Evolutionary conservation across 2,888 invertebrate genomes (phyloP).

Genomic region (Melipona beecheii): DNA sequence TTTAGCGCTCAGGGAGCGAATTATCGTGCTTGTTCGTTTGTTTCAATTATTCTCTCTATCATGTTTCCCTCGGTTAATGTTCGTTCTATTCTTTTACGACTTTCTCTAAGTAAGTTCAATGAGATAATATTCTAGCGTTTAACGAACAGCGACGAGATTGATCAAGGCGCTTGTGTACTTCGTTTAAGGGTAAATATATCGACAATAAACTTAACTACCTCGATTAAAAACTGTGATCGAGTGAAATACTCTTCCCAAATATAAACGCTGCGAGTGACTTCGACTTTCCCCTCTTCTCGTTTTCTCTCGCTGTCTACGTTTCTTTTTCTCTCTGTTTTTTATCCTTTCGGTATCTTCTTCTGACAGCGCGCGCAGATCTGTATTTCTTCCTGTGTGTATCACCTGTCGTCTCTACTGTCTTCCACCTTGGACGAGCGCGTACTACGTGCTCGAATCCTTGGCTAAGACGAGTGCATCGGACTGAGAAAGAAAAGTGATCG

Average conservation of each 20-base stretch:
- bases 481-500: constrained; percentile 54
- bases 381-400: constrained; percentile 43
- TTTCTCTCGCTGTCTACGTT: constrained; percentile 9
- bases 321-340: constrained; percentile 18
- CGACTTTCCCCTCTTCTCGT: constrained; percentile 18
- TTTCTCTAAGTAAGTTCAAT: not conserved
- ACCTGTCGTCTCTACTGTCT: constrained; percentile 41
- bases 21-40: not conserved
- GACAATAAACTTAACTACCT: constrained; percentile 17
- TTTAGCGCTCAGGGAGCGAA: not conserved
- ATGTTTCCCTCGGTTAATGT: not conserved
- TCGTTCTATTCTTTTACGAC: not conserved
- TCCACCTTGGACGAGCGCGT: constrained; percentile 18
- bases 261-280: not conserved
- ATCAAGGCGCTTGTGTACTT: too few relatives aligned
- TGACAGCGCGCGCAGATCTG: constrained; percentile 37
- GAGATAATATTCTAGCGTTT: not conserved
- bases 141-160: not conserved
- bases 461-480: constrained; percentile 61
- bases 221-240: not conserved
- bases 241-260: not conserved
- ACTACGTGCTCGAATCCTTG: constrained; percentile 58
- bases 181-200: not conserved
- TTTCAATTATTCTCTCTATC: not conserved
- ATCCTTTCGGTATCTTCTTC: constrained; percentile 4